These are phyloP conservation scores for Eueremaeus valkanovi DNA, from an alignment of 2,888 invertebrate genomes.

Conservation along the genomic window DNA sequence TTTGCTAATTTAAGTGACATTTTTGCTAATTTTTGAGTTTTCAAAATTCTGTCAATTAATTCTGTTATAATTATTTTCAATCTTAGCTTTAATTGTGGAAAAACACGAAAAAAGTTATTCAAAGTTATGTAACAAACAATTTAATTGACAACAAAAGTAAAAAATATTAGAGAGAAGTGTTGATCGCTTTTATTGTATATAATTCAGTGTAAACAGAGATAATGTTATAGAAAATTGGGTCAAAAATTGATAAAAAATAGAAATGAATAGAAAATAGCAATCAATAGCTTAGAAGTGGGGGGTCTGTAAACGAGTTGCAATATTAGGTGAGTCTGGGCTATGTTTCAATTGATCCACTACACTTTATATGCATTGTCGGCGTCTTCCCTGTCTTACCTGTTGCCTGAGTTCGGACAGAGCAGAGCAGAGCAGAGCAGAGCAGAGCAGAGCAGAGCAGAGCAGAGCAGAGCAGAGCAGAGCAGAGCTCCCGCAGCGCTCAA, in stretches of 20 bases:
- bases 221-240: slow-evolving; percentile 7
- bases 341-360: neutral
- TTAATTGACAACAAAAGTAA: too few relatives aligned
- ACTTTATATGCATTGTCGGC: neutral
- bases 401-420: neutral
- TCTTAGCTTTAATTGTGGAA: neutral
- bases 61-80: neutral
- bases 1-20: neutral
- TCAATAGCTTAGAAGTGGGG: slow-evolving; percentile 30
- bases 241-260: neutral
- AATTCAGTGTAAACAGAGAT: neutral
- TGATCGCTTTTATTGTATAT: neutral
- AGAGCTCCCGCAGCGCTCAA: slow-evolving; percentile 19
- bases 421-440: neutral
- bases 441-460: too few relatives aligned
- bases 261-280: slow-evolving; percentile 16
- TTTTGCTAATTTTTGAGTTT: neutral
- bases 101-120: too few relatives aligned
- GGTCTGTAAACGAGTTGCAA: slow-evolving; percentile 20
- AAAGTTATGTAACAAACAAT: too few relatives aligned
- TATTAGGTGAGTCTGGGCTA: neutral
- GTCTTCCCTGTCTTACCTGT: slow-evolving; percentile 16
- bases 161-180: neutral
- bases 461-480: neutral
- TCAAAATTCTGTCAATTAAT: too few relatives aligned